Percentiles rank a stretch among this genome's conserved stretches.
Evolutionary conservation across 2,888 invertebrate genomes (phyloP).

Genomic region (Psococerastis gibbosa): DNA sequence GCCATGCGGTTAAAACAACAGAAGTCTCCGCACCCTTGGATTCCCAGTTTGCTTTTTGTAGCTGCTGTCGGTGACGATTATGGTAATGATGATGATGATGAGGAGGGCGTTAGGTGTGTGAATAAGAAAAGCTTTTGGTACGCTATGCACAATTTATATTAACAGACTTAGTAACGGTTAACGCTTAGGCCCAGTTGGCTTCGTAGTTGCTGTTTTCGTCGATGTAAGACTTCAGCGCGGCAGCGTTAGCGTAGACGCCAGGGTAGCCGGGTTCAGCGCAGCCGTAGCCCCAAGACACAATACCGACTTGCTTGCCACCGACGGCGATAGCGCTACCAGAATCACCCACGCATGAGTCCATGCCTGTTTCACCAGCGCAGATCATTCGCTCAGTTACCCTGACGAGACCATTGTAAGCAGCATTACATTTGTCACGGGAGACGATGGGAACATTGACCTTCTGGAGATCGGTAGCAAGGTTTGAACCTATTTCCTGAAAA

Average conservation of each 20-base stretch:
- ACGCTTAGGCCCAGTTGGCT: neutral
- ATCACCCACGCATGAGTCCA: conserved; percentile 4
- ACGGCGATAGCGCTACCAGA: neutral
- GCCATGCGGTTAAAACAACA: too few relatives aligned
- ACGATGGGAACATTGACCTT: neutral
- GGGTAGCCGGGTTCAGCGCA: conserved; percentile 3
- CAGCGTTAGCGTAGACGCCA: conserved; percentile 1
- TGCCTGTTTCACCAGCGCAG: conserved; percentile 2
- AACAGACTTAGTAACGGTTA: too few relatives aligned
- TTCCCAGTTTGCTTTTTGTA: too few relatives aligned
- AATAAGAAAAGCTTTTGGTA: too few relatives aligned
- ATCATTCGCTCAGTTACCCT: conserved; percentile 3
- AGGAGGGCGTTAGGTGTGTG: too few relatives aligned
- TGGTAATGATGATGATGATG: too few relatives aligned
- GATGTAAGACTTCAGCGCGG: neutral
- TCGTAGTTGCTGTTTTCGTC: neutral
- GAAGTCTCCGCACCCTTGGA: too few relatives aligned
- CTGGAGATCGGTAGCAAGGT: neutral
- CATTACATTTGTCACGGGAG: neutral
- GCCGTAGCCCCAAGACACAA: neutral
- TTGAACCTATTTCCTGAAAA: neutral
- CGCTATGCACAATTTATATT: too few relatives aligned
- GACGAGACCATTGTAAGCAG: neutral
- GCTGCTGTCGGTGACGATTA: too few relatives aligned
- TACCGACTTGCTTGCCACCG: neutral